Conservation (phyloP, 2,797 vertebrate species). For the Adrianichthys oophorus region DNA sequence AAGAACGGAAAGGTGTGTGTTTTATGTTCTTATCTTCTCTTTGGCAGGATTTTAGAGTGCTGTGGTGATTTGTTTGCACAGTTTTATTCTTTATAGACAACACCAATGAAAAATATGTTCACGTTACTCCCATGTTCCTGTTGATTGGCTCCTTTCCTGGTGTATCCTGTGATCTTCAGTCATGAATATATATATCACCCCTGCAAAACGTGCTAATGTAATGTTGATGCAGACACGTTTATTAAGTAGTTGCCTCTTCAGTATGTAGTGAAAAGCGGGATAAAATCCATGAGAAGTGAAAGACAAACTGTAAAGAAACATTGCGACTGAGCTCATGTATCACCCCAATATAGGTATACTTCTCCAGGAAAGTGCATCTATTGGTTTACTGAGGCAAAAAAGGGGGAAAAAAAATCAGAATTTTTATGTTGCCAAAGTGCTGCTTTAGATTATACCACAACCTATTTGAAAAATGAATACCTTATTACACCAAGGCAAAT, state of each 20-base stretch:
- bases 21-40: constrained; percentile 16
- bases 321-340: background rate
- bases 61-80: constrained; percentile 2
- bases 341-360: too few species aligned
- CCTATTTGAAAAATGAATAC: too few species aligned
- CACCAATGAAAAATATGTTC: constrained; percentile 26
- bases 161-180: constrained; percentile 9
- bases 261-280: constrained; percentile 6
- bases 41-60: constrained; percentile 1
- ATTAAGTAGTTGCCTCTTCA: constrained; percentile 11
- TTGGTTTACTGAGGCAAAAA: too few species aligned
- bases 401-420: too few species aligned
- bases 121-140: constrained; percentile 19
- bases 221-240: constrained; percentile 21
- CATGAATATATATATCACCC: too few species aligned
- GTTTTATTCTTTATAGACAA: constrained; percentile 1
- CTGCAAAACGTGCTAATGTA: background rate
- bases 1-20: constrained; percentile 27
- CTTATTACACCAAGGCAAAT: too few species aligned
- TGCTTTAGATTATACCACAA: too few species aligned
- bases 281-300: constrained; percentile 1
- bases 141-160: constrained; percentile 7
- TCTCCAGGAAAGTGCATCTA: too few species aligned
- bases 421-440: too few species aligned
- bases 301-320: constrained; percentile 13